A percentile compares a stretch with the other conserved stretches of the same genome.
Conservation (phyloP, 2,888 invertebrate species). For the Microplitis manilae region DNA sequence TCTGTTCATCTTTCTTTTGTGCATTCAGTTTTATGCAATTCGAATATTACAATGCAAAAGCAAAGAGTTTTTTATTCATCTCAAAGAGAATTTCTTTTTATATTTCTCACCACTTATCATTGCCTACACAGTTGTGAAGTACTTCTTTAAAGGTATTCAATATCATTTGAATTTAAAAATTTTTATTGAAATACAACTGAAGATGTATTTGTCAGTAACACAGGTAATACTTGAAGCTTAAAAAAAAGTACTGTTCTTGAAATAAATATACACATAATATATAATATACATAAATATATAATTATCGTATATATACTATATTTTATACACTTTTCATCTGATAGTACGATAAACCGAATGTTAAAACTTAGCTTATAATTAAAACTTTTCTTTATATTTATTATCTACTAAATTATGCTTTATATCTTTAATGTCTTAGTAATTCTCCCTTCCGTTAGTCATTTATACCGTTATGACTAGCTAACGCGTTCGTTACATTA, state of each 20-base stretch:
- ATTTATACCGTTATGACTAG: slow-evolving; percentile 61
- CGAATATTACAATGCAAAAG: neutral
- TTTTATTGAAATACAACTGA: neutral
- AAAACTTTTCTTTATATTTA: slow-evolving; percentile 1
- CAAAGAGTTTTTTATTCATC: neutral
- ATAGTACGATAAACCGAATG: neutral
- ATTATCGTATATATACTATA: neutral
- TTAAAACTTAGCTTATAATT: neutral
- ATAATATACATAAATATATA: neutral
- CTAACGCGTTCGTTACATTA: slow-evolving; percentile 52
- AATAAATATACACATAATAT: neutral
- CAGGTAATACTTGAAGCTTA: neutral
- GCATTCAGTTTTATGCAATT: neutral
- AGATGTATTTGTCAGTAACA: neutral
- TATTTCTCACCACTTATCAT: neutral
- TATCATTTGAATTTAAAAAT: slow-evolving; percentile 4
- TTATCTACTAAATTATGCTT: slow-evolving; percentile 1
- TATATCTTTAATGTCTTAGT: slow-evolving; percentile 18
- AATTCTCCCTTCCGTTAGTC: slow-evolving; percentile 44
- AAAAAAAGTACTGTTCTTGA: neutral
- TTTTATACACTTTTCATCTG: neutral
- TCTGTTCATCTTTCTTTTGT: neutral
- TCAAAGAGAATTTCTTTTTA: slow-evolving; percentile 1
- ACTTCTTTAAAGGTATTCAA: slow-evolving; percentile 3
- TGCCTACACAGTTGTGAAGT: neutral